Evolutionary conservation across 2,797 vertebrate genomes (phyloP).

Genomic region (Epinephelus awoara): DNA sequence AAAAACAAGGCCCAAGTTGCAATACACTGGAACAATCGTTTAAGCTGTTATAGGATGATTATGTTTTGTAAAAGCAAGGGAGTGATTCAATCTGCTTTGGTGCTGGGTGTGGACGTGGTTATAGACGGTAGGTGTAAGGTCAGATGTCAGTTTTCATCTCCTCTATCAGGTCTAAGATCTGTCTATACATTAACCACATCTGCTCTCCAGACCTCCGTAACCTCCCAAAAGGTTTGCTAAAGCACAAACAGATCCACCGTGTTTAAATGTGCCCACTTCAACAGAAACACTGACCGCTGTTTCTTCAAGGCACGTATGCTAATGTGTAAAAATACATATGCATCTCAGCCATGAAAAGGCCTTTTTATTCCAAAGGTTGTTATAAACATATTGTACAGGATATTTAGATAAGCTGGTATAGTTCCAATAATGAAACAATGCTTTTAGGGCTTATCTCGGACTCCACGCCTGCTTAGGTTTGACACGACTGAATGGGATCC

Average conservation of each 20-base stretch:
- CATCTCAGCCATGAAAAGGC: conserved; percentile 81
- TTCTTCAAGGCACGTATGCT: conserved; percentile 86
- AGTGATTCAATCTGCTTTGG: conserved; percentile 53
- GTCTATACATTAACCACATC: conserved; percentile 42
- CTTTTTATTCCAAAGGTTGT: conserved; percentile 81
- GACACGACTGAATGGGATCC: conserved; percentile 52
- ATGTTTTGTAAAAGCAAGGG: conserved; percentile 15
- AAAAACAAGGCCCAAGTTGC: conserved; percentile 19
- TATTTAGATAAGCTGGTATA: conserved; percentile 69
- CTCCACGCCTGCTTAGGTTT: conserved; percentile 56
- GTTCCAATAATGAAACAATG: conserved; percentile 76
- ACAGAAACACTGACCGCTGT: conserved; percentile 75
- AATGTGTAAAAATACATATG: conserved; percentile 85
- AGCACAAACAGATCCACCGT: conserved; percentile 61
- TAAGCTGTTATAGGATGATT: conserved; percentile 1
- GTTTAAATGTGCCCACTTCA: conserved; percentile 72
- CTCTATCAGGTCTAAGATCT: conserved; percentile 36
- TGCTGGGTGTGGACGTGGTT: conserved; percentile 35
- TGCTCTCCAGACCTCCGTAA: conserved; percentile 17
- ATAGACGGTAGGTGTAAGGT: conserved; percentile 16
- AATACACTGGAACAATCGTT: conserved; percentile 24
- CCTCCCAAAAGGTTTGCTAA: conserved; percentile 41
- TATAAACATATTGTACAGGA: conserved; percentile 81
- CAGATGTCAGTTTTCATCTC: conserved; percentile 11
- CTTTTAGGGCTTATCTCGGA: conserved; percentile 63